A percentile compares a stretch with the other conserved stretches of the same genome.
These are phyloP conservation scores for Sciurus carolinensis DNA, from an alignment of 2,797 vertebrate species.

Conservation along the genomic window DNA sequence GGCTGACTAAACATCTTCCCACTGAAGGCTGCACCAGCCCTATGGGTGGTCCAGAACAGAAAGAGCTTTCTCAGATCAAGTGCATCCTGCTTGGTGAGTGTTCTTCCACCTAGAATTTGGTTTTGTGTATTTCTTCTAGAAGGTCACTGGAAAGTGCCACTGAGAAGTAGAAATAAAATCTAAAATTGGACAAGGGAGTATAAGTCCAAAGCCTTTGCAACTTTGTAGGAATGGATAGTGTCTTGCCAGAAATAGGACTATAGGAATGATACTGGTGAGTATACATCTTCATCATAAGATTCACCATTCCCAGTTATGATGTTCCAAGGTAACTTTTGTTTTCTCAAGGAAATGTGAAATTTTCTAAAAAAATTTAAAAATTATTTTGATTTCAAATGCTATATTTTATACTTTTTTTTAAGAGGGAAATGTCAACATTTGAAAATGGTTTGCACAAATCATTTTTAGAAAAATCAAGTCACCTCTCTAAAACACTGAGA, in stretches of 20 bases:
- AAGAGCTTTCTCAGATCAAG: background rate
- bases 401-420: constrained; percentile 6
- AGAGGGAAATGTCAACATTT: background rate
- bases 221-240: background rate
- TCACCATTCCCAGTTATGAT: background rate
- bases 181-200: background rate
- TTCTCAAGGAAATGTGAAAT: constrained; percentile 13
- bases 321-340: background rate
- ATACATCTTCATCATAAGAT: background rate
- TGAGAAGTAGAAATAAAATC: background rate
- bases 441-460: background rate
- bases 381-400: constrained; percentile 29
- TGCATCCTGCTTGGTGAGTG: background rate
- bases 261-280: background rate
- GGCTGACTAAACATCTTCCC: background rate
- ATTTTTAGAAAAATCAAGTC: background rate
- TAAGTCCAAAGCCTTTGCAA: background rate
- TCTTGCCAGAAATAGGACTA: background rate
- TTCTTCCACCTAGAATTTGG: background rate
- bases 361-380: background rate
- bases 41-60: background rate
- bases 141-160: background rate
- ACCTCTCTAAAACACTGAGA: background rate
- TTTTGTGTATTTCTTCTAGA: background rate
- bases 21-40: background rate